phyloP scores from a whole-genome alignment of 2,113 vertebrate species.

The Malurus cyaneus region DNA sequence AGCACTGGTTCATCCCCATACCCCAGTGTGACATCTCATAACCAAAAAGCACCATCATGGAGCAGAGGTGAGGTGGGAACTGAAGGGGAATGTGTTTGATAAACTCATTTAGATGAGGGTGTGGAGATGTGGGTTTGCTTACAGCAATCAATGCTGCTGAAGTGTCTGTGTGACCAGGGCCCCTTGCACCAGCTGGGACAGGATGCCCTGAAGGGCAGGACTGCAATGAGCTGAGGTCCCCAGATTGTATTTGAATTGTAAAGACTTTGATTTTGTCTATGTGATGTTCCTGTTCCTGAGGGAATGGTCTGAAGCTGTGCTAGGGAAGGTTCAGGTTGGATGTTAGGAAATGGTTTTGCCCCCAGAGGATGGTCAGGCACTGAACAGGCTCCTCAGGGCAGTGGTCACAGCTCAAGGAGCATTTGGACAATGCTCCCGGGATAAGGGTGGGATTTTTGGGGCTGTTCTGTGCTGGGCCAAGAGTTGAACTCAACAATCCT shows the following conservation, averaged over 20 bases:
- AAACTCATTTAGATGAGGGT: background rate
- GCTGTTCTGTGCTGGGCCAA: background rate
- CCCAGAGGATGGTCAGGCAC: background rate
- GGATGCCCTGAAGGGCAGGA: background rate
- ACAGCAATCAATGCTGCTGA: fast-evolving
- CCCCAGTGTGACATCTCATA: background rate
- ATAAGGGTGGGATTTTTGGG: background rate
- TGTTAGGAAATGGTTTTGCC: background rate
- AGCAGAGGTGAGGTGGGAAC: fast-evolving
- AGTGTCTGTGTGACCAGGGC: background rate
- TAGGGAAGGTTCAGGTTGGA: background rate
- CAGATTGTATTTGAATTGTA: background rate
- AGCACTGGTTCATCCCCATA: background rate
- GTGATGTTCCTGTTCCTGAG: background rate
- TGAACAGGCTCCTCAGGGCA: background rate
- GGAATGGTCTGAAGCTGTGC: background rate
- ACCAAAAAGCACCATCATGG: fast-evolving
- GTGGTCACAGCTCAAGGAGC: background rate
- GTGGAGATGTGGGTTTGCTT: too few relatives aligned
- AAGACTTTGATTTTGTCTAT: background rate
- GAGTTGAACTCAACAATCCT: background rate
- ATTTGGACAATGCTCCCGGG: background rate
- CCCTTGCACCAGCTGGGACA: background rate
- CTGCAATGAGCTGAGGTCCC: background rate
- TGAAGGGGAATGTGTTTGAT: background rate